Base-by-base conservation (phyloP, 2,888 invertebrate genomes). In the Tetramorium bicarinatum region DNA sequence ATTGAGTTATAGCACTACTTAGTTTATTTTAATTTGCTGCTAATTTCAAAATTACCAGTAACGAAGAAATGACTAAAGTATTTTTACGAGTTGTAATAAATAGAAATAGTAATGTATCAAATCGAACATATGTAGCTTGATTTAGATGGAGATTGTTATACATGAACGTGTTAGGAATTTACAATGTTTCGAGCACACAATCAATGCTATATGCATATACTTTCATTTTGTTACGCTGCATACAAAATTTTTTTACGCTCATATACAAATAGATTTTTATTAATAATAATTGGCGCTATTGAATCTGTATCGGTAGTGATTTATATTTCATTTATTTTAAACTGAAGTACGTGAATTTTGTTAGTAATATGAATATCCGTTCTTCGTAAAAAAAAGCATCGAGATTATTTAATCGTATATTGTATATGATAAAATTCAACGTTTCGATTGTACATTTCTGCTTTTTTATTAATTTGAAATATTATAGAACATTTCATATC, bases 231-330 rank as follows among this genome's bases (percentile, higher is more conserved):
- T 76, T 8, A 8, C 8, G 3, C 8, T 52, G 7, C 18, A 21
- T 47, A 47, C 13, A 47, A 47, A 15, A 47, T 15, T 15, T 15
- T 47, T 15, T 44, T 34, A 41, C 41, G 41, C 41, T 41, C 41
- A 41, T 41, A 15, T 76, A 62, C n/a, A 52, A 52, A 41, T 64
- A 18, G 7, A 76, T 38, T 76, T 76, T 76, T 49, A 62, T 75
- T 64, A 66, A 66, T 21, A 52, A 21, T 15, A 9, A 25, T 66
- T 38, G 76, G 18, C 38, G 18, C 18, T 13, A 21, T 29, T 74
- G 11, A 47, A 75, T 44, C 11, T 8, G 2, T 25, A 38, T 47
- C 15, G 9, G 11, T 38, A 49, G 25, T 25, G 13, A 64, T 64
- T 64, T 38, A 34, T 49, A 62, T 25, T 34, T 49, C 3, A 38